Conservation (phyloP, 2,797 vertebrate species). For the Linurgus olivaceus region DNA sequence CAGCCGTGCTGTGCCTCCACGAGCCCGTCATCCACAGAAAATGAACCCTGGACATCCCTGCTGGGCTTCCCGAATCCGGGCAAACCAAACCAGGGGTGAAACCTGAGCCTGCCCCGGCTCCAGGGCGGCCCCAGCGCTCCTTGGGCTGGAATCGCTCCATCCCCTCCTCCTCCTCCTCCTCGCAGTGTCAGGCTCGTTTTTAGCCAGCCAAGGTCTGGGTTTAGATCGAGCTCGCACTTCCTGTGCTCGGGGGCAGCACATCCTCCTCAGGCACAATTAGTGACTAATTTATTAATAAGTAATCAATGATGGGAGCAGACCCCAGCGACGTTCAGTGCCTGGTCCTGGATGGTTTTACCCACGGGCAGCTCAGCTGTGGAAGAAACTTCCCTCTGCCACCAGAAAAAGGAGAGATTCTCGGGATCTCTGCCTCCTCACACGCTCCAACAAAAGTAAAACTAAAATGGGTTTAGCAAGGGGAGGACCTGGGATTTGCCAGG, state of each 20-base stretch:
- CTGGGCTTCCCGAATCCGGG: not conserved
- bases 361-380: not conserved
- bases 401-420: not conserved
- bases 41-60: rapidly evolving
- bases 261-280: not conserved
- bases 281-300: not conserved
- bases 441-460: not conserved
- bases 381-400: not conserved
- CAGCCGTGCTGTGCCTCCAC: not conserved
- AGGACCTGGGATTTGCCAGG: not conserved
- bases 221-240: not conserved
- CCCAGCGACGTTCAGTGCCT: not conserved
- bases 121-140: not conserved
- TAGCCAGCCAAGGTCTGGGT: not conserved
- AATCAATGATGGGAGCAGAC: not conserved
- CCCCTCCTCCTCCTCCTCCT: not conserved
- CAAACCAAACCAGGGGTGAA: not conserved
- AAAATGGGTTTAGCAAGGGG: not conserved
- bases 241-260: not conserved
- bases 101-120: not conserved
- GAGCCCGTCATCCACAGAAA: not conserved
- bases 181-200: not conserved
- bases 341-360: not conserved
- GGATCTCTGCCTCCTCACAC: not conserved
- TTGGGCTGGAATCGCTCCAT: not conserved